Base-by-base conservation (phyloP, 2,113 vertebrate species). In the Atrichornis clamosus region DNA sequence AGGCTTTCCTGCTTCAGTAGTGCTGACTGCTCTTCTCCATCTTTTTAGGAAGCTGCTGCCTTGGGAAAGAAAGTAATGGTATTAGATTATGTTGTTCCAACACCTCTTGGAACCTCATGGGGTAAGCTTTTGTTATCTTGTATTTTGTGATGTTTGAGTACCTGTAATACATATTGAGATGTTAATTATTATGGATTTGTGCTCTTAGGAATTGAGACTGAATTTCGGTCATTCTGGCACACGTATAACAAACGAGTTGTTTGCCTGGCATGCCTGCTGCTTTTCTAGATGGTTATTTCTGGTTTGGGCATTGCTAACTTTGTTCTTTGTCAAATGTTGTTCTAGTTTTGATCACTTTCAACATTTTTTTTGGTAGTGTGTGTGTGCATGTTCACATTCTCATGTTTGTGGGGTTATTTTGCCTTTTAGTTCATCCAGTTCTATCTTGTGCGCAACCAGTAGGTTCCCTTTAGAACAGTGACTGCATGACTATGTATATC, bases 51-150 rank as follows among this genome's bases (percentile, higher is more conserved):
- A 98, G 99, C 99, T n/a, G 98, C 99, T 50, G 3, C 39, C 3
- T 95, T 99, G 84, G 99, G 99, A 28, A 99, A 98, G 97, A 99
- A 99, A 74, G 99, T 99, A 32, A 98, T 99, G 99, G 99, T 99
- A 8, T 96, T 99, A 56, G 99, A 99, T 97, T 99, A 98, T 18
- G 99, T 99, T 89, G 98, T 98, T 33, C 99, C 99, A 3, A 99
- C 99, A 0, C 99, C 99, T n/a, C 97, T 97, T 13, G 99, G 99
- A 94, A 98, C 99, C 15, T 93, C 98, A 23, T 99, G 99, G 99
- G 99, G 99, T 99, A 97, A 97, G 97, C 17, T 30, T 15, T 67
- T 49, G 9, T 72, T 60, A 21, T 23, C 50, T 68, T 93, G 9
- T 37, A 13, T 79, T 63, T 75, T 75, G 13, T 33, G 13, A 13